Evolutionary conservation across 2,888 invertebrate genomes (phyloP), one percentile per base, ranked within the genome.

Genomic region (Cataglyphis livida): DNA sequence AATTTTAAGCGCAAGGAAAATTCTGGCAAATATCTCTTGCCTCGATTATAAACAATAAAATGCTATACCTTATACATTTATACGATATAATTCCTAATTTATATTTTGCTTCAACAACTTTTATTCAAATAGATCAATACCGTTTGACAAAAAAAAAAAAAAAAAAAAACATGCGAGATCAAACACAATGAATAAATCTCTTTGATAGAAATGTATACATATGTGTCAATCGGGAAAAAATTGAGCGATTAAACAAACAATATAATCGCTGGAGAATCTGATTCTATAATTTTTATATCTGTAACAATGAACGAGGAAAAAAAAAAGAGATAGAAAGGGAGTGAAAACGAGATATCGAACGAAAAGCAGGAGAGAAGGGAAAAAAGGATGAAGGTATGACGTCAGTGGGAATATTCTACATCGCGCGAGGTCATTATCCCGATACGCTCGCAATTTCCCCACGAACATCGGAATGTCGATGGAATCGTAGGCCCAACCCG

Each of bases 371-470:
- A 18, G 32, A 32, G 18, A 25, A 38, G 25, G 44, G 32, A 25
- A 25, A 7, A 44, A 32, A 41, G 48, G 18, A 48, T 3, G 18
- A 32, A 5, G 6, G 32, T 9, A 18, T 48, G 35, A 12, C 65
- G 54, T 41, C 71, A 57, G 15, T 59, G 32, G 44, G 44, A 59
- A 59, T 71, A 73, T 35, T 78, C 21, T 41, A 59, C 44, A 35
- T 59, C 78, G 7, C n/a, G 18, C n/a, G 73, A 73, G 73, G 32
- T 79, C 78, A 48, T 71, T 79, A 71, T 79, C 59, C 78, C 21
- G 78, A 79, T 79, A 73, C 78, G 54, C n/a, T 70, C 25, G 59
- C 78, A 59, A 79, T 71, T 41, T 79, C 73, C 18, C 59, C 59
- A 48, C 44, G 44, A 71, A 71, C 78, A 79, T 18, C 57, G 78